Evolutionary conservation across 1,140 invertebrate species (phyloP), one percentile per base, ranked within the genome.

Genomic region (Hormaphis cornu): DNA sequence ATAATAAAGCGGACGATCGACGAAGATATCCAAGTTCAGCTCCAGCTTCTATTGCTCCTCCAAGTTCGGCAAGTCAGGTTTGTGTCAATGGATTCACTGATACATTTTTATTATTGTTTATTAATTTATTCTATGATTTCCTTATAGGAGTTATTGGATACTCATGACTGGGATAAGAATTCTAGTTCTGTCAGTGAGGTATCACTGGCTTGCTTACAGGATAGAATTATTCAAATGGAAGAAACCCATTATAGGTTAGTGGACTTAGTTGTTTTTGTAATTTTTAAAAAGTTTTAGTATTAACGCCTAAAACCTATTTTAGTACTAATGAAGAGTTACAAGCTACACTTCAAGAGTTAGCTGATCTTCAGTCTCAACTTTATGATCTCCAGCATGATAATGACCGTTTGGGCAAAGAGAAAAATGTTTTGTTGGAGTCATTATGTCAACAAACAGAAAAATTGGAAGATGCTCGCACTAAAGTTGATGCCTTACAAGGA

Each of bases 311-410:
- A 28, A 40, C 3, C 16, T 58, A 81, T 76, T 84, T 81, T 73
- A 87, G 88, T 56, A 96, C 93, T n/a, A 94, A 91, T 76, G 93
- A 97, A 80, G 94, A 97, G 79, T 81, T 97, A 1, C 93, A 96
- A 80, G 94, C 93, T 0, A 96, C 93, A 0, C 81, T 96, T 46
- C 93, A 95, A 74, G 93, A 96, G 79, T 79, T 96, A 63, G 88
- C 90, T 37, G 93, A 96, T 78, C 80, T 96, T 35, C 92, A 90
- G 78, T 83, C 87, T 26, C 90, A 93, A 77, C 81, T 95, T 59
- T 86, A 85, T 9, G 91, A 94, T 75, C 82, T 94, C 3, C 91
- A 93, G 76, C 83, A 86, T 4, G 91, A 94, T 76, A 95, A 95
- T 78, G 89, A 93, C 74, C 82, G 88, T 70, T 80, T 96, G 18